phyloP scores from a whole-genome alignment of 2,797 vertebrate genomes.

The Lates japonicus region DNA sequence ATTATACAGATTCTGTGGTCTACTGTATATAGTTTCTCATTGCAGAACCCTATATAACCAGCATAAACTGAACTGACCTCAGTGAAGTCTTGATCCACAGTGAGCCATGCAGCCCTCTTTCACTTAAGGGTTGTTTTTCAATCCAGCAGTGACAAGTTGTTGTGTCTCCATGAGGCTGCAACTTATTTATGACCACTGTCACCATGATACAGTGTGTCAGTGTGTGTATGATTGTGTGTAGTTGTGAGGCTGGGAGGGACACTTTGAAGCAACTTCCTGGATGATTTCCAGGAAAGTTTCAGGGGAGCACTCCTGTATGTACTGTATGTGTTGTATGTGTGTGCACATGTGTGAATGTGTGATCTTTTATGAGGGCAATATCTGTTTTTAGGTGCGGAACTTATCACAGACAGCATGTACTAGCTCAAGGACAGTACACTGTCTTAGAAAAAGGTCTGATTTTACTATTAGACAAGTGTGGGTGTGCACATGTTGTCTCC shows the following conservation, averaged over 20 bases:
- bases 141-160: constrained; percentile 30
- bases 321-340: constrained; percentile 19
- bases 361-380: neutral
- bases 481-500: neutral
- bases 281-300: constrained; percentile 42
- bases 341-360: neutral
- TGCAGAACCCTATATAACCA: neutral
- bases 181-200: constrained; percentile 57
- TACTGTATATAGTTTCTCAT: neutral
- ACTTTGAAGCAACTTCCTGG: constrained; percentile 37
- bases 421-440: constrained; percentile 22
- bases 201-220: constrained; percentile 25
- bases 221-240: constrained; percentile 11
- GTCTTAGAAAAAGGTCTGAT: constrained; percentile 10
- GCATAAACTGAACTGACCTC: neutral
- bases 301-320: constrained; percentile 11
- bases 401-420: neutral
- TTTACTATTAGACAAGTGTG: constrained; percentile 8
- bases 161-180: constrained; percentile 39
- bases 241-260: neutral
- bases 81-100: constrained; percentile 12
- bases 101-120: neutral
- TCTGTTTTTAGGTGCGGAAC: constrained; percentile 14
- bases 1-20: neutral
- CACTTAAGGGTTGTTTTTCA: constrained; percentile 33